Base-by-base conservation (phyloP, 2,113 vertebrate species). In the Opisthocomus hoazin region DNA sequence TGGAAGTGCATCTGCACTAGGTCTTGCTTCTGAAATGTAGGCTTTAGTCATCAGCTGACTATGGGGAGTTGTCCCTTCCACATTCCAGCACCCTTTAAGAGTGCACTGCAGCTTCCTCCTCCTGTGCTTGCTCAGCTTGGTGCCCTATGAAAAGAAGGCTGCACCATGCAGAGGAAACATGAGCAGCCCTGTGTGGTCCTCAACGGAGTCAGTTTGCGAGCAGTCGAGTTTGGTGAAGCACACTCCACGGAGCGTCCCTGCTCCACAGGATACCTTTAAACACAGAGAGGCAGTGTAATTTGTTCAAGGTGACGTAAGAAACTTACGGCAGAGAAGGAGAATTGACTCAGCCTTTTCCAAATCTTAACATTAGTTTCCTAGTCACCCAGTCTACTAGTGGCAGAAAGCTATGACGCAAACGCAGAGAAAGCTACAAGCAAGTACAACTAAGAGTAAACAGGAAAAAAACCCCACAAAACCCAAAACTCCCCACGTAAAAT, bases 381-480 rank as follows among this genome's bases (percentile, higher is more conserved):
- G 32, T 24, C 51, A 83, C 27, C 21, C 29, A 82, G 70, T 23
- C 34, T 81, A 30, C 77, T 57, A 86, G 63, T 9, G 50, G 82
- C 89, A 96, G 43, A 86, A 94, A 92, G 87, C 61, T 84, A 70
- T 30, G 29, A 74, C 23, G 64, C 60, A 90, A 92, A 94, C 48
- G 36, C 17, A 89, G 53, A 66, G 56, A 66, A 87, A 91, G 29
- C 37, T 65, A 65, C 66, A 82, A 56, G 77, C 32, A 87, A 53
- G 17, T 36, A 80, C 17, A 61, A 58, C 21, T 63, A 73, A 66
- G 34, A 87, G 34, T 57, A 91, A 85, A 56, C 8, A 75, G 54
- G 45, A 27, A 85, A 60, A 77, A 80, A 61, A 36, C 0, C 2
- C 4, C 46, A 53, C 45, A 36, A 78, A 93, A 30, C 37, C 9